Conservation (phyloP, 2,888 invertebrate genomes). For the Hydriomena furcata region DNA sequence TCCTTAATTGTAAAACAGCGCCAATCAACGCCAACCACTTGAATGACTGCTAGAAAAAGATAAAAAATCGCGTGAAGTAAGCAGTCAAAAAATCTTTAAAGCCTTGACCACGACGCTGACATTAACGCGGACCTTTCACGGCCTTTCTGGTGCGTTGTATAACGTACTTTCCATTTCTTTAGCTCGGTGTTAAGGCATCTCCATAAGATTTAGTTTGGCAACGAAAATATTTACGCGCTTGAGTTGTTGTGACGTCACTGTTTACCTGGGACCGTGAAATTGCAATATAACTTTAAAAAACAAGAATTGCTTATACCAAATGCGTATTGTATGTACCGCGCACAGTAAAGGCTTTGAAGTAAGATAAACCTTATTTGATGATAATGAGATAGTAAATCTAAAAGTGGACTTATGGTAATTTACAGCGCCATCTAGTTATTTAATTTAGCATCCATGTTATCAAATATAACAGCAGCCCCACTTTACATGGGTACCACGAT, state of each 20-base stretch:
- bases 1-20: constrained; percentile 29
- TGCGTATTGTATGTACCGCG: no score
- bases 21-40: constrained; percentile 50
- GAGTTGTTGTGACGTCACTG: constrained; percentile 14
- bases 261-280: constrained; percentile 1
- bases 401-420: no score
- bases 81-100: constrained; percentile 63
- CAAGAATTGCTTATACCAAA: no score
- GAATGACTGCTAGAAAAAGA: constrained; percentile 49
- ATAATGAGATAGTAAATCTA: background rate
- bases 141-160: constrained; percentile 78
- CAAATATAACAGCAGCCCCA: no score
- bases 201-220: constrained; percentile 30
- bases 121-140: constrained; percentile 80
- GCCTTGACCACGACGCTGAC: constrained; percentile 82
- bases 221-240: constrained; percentile 3
- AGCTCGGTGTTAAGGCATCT: constrained; percentile 43
- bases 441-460: no score
- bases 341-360: no score
- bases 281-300: background rate
- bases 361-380: no score
- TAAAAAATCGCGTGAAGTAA: constrained; percentile 64
- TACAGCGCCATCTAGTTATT: no score
- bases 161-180: constrained; percentile 81
- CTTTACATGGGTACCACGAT: no score